Percentiles rank a stretch among this genome's conserved stretches.
Evolutionary conservation across 2,113 vertebrate genomes (phyloP).

Genomic region (Syngnathus scovelli): DNA sequence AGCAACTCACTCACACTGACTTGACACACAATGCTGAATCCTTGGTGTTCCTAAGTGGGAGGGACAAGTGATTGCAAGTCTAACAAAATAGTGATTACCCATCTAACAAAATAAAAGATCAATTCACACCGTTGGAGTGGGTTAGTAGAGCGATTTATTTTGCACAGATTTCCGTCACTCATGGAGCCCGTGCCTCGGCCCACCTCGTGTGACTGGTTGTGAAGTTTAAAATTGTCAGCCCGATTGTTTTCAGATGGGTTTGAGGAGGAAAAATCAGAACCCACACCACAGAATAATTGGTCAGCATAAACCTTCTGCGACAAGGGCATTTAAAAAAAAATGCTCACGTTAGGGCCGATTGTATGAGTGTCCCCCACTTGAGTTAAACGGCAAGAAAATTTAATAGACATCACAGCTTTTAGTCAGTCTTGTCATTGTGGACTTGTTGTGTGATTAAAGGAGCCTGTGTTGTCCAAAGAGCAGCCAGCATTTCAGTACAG

Average conservation of each 20-base stretch:
- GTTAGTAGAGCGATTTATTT: too few species aligned
- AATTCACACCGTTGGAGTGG: too few species aligned
- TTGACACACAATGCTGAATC: not conserved
- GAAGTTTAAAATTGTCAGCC: too few species aligned
- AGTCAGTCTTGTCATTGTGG: not conserved
- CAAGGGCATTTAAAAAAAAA: not conserved
- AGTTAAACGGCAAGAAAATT: not conserved
- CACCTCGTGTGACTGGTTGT: too few species aligned
- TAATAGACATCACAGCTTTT: not conserved
- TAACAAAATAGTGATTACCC: too few species aligned
- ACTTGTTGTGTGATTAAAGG: conserved; percentile 64
- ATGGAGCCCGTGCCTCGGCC: too few species aligned
- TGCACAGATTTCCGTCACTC: too few species aligned
- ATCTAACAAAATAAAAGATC: not conserved
- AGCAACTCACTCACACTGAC: not conserved
- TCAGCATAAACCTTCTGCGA: not conserved
- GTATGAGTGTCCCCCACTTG: not conserved
- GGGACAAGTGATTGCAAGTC: too few species aligned
- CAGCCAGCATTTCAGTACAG: conserved; percentile 98
- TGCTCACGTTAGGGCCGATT: not conserved
- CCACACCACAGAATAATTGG: not conserved
- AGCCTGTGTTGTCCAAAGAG: conserved; percentile 94
- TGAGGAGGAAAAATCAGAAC: not conserved
- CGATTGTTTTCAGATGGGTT: too few species aligned
- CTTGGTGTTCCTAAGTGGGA: too few species aligned